Base-by-base conservation (phyloP, 2,113 vertebrate species). In the Onychostruthus taczanowskii region DNA sequence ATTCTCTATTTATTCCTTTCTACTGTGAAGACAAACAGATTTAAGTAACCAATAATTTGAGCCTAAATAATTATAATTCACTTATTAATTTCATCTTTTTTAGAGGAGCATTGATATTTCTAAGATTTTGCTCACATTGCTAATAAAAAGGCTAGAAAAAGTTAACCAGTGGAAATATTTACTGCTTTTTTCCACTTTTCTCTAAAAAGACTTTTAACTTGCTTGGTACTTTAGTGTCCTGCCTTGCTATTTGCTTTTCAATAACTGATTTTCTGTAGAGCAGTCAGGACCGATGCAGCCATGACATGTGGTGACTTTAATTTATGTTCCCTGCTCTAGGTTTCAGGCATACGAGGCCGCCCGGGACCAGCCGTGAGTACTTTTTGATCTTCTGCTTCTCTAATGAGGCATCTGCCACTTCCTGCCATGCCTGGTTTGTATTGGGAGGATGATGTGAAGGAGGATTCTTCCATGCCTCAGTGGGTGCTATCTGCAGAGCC, bases 311-410 rank as follows among this genome's bases (percentile, higher is more conserved):
- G 3, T 94, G 72, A 85, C 47, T 70, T 75, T 31, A 7, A 37
- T 81, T 87, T 35, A 0, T 75, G 0, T 92, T 82, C 61, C 17
- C 59, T 84, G 62, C 9, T 94, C 64, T 92, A 99, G 99, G 98
- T 99, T 78, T 98, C 98, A 18, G 99, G 99, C 35, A 99, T 99
- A 67, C 98, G 98, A 91, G 99, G 99, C 53, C 98, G 99, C 11
- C 98, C 98, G 0, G 99, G 99, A 95, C 98, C 98, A 12, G 97
- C 98, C 3, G 99, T 99, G 98, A 99, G 99, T 97, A 88, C 11
- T 85, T 82, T 41, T 20, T n/a, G 2, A 23, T 44, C 27, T 66
- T 62, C 43, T 80, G 4, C 84, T 55, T 74, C 59, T 77, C 63
- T 37, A 7, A 4, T 33, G 46, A 31, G 31, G 16, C 28, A 6